Base-by-base conservation (phyloP, 2,888 invertebrate genomes). In the Brachyopa scutellaris region DNA sequence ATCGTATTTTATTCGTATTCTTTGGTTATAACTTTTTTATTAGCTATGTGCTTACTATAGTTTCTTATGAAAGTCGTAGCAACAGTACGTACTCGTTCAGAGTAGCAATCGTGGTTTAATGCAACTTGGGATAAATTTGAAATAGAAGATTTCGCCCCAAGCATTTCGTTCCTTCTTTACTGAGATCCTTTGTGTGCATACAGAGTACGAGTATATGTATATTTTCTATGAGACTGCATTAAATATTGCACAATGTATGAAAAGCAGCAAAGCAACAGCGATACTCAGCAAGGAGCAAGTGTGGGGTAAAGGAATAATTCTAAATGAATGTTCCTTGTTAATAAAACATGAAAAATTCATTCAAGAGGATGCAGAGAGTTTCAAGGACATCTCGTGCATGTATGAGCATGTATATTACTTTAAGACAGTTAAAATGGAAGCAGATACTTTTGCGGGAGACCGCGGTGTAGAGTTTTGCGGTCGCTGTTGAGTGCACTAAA, bases 11-110 rank as follows among this genome's bases (percentile, higher is more conserved):
- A 67, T 73, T 79, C 67, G 36, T 40, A 67, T 73, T 73, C 79
- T 40, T 79, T 79, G 67, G 79, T 73, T 72, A 67, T 49, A 67
- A 53, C 31, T 73, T 79, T 79, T 79, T 79, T 64, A 79, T 67
- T 73, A 73, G 79, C 66, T 47, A 55, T 73, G 73, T 67, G 53
- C 45, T 53, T 45, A 53, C 59, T 78, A 57, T 33, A 53, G 49
- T 66, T 72, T 42, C 42, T 31, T 57, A 59, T 66, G 59, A 31
- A 61, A 40, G 21, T 40, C 36, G 38, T 4, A 51, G 53, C 26
- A 67, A 23, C 40, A 67, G 51, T 33, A 53, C 11, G 53, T n/a
- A 21, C 55, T 55, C 38, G 49, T 62, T 61, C 36, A 31, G 42
- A 29, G 29, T 13, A 57, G 64, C 70, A 78, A 70, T 78, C 72